phyloP scores from a whole-genome alignment of 2,113 vertebrate genomes.

The Semnopithecus entellus region DNA sequence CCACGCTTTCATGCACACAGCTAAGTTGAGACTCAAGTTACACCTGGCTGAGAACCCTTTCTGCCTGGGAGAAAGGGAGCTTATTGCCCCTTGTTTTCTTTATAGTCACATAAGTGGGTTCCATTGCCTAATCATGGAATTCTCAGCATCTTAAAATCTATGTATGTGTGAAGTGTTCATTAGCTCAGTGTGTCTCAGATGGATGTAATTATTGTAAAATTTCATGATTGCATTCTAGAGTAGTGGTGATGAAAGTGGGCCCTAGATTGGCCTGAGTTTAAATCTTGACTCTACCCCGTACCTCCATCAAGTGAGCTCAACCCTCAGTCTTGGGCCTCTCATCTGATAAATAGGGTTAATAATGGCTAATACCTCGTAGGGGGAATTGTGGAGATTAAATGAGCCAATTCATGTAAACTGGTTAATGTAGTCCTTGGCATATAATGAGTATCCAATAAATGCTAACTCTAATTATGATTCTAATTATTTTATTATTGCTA shows the following conservation, averaged over 20 bases:
- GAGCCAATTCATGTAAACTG: neutral
- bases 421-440: neutral
- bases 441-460: neutral
- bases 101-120: neutral
- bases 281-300: neutral
- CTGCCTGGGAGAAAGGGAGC: neutral
- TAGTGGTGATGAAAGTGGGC: neutral
- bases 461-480: neutral
- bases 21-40: neutral
- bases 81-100: neutral
- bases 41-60: neutral
- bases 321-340: neutral
- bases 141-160: neutral
- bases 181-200: neutral
- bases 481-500: constrained; percentile 39
- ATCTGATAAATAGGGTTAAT: neutral
- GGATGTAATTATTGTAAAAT: neutral
- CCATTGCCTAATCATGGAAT: neutral
- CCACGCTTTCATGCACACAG: neutral
- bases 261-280: neutral
- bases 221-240: neutral
- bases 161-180: neutral
- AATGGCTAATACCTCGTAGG: neutral
- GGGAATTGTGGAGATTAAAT: neutral
- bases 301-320: neutral